Base-by-base conservation (phyloP, 53 echinoderm and acorn worm species). In the Astropecten irregularis region DNA sequence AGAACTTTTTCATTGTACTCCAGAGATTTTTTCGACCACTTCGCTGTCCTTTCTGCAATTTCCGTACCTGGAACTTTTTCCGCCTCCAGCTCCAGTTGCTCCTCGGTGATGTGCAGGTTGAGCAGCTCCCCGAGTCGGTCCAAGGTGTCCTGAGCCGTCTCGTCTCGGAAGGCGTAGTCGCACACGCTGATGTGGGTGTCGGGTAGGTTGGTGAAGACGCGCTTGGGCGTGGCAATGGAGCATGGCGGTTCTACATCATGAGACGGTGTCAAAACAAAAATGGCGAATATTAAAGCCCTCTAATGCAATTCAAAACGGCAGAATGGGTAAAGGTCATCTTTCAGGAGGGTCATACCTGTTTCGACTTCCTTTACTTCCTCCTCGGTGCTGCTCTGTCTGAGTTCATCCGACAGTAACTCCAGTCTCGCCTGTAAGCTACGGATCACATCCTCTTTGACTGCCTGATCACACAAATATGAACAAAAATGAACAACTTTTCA, bases 81-180 rank as follows among this genome's bases (percentile, higher is more conserved):
- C 1, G 77, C 72, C 18, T 71, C 85, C 34, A 90, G 65, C 29
- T 95, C 92, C 34, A 95, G 48, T 10, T 95, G 82, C 28, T 95
- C 92, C 46, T 90, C 92, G 0, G 49, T 88, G 18, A 95, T 64
- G 38, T 72, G 63, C 13, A 95, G 58, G 69, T 89, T 86, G 20
- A 97, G 84, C 11, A 97, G 66, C 65, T 97, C 97, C 11, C 62
- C 50, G 69, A 97, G 81, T 30, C 91, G 81, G 47, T 94, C 94
- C 28, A 90, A 67, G 2, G 89, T 87, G 66, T 97, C 97, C 47
- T 84, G 77, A 0, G 89, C 47, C 10, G 89, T 56, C 79, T 97
- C 97, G 22, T 97, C 97, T 21, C 85, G 88, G 66, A 97, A 97
- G 70, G 90, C 87, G 21, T 97, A 97, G 84, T 97, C 97, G 23